A percentile compares a stretch with the other conserved stretches of the same genome.
phyloP scores from a whole-genome alignment of 2,113 vertebrate genomes.

The Bos javanicus region DNA sequence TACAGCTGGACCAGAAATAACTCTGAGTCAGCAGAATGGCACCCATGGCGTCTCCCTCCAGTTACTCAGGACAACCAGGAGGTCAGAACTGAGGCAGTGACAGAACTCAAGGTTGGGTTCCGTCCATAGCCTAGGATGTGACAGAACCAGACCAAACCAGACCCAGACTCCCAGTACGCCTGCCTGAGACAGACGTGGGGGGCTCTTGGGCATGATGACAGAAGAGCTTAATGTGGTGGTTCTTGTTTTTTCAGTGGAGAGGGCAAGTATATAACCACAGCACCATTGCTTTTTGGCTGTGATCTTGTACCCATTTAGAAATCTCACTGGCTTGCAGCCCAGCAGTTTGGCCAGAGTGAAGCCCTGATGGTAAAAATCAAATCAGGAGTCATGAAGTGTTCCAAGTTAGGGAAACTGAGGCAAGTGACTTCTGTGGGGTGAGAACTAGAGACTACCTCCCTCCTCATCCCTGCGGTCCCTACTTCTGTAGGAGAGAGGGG shows the following conservation, averaged over 20 bases:
- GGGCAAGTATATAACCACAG: neutral
- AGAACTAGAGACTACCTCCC: neutral
- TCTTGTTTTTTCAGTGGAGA: neutral
- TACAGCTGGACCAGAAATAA: constrained; percentile 18
- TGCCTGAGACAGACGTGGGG: neutral
- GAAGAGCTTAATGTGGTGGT: neutral
- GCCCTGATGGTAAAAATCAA: neutral
- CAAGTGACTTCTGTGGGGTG: neutral
- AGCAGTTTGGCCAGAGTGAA: neutral
- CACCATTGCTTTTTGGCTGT: neutral
- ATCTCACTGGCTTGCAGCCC: neutral
- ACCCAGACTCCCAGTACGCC: neutral
- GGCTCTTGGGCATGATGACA: neutral
- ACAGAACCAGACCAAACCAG: neutral
- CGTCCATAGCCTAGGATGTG: neutral
- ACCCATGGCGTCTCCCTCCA: neutral
- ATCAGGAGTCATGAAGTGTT: neutral
- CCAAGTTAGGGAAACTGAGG: neutral
- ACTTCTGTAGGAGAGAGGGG: neutral
- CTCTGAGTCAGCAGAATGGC: constrained; percentile 27
- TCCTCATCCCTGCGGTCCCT: neutral
- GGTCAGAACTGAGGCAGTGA: neutral
- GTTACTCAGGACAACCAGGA: neutral
- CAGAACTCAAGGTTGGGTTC: neutral
- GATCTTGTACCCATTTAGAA: neutral